Evolutionary conservation across 2,113 vertebrate genomes (phyloP), one percentile per base, ranked within the genome.

Genomic region (Entomyzon cyanotis): DNA sequence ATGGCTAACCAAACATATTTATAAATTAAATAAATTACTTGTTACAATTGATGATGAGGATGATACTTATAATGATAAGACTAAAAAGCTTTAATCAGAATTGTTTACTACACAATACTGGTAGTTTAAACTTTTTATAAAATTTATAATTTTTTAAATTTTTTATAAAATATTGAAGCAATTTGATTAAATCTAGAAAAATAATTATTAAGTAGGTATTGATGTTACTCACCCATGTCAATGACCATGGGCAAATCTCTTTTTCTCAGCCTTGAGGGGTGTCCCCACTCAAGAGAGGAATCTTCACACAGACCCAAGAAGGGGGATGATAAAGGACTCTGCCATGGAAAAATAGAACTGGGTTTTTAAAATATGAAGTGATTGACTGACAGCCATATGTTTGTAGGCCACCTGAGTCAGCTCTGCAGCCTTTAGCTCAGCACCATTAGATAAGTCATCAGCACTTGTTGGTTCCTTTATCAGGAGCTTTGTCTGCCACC

Each of bases 401-500:
- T 62, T 76, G 53, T 41, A 33, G 25, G 41, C 17, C 49, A 27
- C 18, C 5, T 42, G 18, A 69, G 79, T 55, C 18, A 69, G 25
- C 49, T 28, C 63, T 41, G 47, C 70, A 83, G 70, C 47, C 55
- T 76, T 55, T 24, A 68, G 47, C 79, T 76, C 47, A 77, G 79
- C 42, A 56, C 42, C 35, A 63, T 77, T 63, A 49, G 49, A 49
- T 50, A 63, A 90, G 15, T 37, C 42, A 56, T 56, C 71, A 55
- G 58, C 64, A 56, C 63, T 84, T 84, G 64, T 63, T 70, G 79
- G 42, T 70, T 84, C 47, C 42, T 77, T 70, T 84, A 77, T 70
- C 79, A 77, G 49, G 37, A 77, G 65, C 64, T 90, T 84, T 77
- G 88, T 84, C 79, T 90, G 64, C 88, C 88, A 90, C 88, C 88